These are phyloP conservation scores for Champsocephalus gunnari DNA, from an alignment of 2,797 vertebrate species.

Conservation along the genomic window DNA sequence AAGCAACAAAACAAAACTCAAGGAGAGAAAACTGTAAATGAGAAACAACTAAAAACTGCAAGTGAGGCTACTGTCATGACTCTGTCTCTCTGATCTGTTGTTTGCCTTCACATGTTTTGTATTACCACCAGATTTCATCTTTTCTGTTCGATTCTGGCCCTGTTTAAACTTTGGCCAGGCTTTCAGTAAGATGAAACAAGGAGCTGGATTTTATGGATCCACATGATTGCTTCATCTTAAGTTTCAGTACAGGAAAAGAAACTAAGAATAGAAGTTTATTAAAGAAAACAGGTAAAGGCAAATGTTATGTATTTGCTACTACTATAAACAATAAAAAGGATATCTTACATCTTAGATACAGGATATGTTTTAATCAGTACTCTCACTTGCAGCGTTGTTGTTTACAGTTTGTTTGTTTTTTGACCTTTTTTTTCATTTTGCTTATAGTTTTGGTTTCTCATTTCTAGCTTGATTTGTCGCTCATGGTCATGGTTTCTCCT, in stretches of 20 bases:
- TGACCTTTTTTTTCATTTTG: constrained; percentile 24
- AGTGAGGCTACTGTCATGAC: constrained; percentile 51
- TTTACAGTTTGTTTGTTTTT: constrained; percentile 51
- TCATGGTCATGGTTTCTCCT: constrained; percentile 65
- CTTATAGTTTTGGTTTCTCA: constrained; percentile 63
- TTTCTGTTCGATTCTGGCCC: neutral
- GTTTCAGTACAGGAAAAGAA: neutral
- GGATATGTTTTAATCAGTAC: constrained; percentile 43
- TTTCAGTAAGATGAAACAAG: constrained; percentile 5
- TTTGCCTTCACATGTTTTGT: constrained; percentile 52
- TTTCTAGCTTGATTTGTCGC: constrained; percentile 62
- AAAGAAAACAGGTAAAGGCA: constrained; percentile 46
- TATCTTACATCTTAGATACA: constrained; percentile 5
- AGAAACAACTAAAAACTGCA: constrained; percentile 38
- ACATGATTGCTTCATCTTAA: neutral
- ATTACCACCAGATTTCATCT: neutral
- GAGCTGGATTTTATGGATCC: neutral
- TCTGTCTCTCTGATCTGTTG: constrained; percentile 17
- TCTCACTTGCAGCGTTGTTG: constrained; percentile 49
- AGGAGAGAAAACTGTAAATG: constrained; percentile 48
- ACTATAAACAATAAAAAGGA: constrained; percentile 8
- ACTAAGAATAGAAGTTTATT: neutral
- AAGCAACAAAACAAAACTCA: constrained; percentile 46
- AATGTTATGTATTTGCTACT: neutral
- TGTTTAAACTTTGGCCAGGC: constrained; percentile 2